Base-by-base conservation (phyloP, 2,113 vertebrate genomes). In the Oncorhynchus masou region DNA sequence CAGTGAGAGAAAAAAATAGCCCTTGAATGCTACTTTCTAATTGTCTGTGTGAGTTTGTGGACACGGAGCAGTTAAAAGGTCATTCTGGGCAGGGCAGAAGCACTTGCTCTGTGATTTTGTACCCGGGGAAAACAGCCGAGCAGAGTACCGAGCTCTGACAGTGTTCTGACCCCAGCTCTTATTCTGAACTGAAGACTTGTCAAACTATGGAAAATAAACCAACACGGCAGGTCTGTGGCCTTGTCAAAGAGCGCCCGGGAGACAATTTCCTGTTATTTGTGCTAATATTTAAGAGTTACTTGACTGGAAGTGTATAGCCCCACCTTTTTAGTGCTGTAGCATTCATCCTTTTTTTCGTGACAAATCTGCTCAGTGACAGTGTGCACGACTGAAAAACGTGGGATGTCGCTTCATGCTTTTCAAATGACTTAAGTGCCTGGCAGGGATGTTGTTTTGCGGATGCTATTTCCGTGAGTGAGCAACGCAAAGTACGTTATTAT, bases 401-500 rank as follows among this genome's bases (percentile, higher is more conserved):
- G 24, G 85, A 82, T 90, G 86, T 86, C 81, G 85, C 80, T 88
- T 81, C 82, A 87, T 85, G 74, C 85, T 74, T 77, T 49, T 83
- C 76, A 87, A 90, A 87, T 39, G 71, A 12, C 72, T 86, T 81
- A 67, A 85, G 82, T 75, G 72, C 85, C 74, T 87, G 85, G 81
- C 87, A 85, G 81, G 70, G 73, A 88, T 84, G 86, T 89, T 89
- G 86, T 88, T 88, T 77, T 2, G 13, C 15, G 68, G 77, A 79
- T 88, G 86, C 86, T 88, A 91, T 90, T 92, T 88, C 85, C 84
- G 87, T 85, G 81, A 83, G 76, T 74, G 87, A 85, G 87, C 87
- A 87, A 81, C 80, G 76, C 87, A 90, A 92, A 92, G 90, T 88
- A 88, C 74, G 88, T 91, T 91, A 92, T 75, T 76, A 86, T 54